Conservation (phyloP, 2,797 vertebrate species). For the Rhinoraja longicauda region DNA sequence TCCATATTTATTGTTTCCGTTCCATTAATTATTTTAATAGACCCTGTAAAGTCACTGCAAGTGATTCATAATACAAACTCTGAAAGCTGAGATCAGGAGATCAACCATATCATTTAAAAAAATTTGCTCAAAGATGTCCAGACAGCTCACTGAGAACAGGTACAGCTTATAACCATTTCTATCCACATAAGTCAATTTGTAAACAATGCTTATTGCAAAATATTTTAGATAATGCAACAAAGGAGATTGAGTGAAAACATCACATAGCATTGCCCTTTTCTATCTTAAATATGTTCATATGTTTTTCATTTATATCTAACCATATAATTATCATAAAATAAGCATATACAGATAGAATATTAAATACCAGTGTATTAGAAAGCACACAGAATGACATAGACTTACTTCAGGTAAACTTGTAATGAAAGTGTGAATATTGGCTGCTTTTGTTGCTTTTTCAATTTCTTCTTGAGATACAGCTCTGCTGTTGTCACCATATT, state of each 20-base stretch:
- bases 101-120: too few relatives aligned
- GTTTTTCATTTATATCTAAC: neutral
- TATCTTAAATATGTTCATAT: neutral
- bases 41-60: too few relatives aligned
- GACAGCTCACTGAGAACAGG: too few relatives aligned
- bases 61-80: neutral
- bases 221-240: too few relatives aligned
- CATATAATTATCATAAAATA: neutral
- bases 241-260: neutral
- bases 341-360: too few relatives aligned
- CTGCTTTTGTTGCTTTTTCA: conserved; percentile 58
- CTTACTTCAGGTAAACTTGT: conserved; percentile 59
- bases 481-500: conserved; percentile 57
- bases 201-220: too few relatives aligned
- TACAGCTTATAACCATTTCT: too few relatives aligned
- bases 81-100: too few relatives aligned
- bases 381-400: neutral
- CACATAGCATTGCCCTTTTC: neutral
- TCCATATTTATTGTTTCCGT: neutral
- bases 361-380: neutral
- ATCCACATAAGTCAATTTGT: too few relatives aligned
- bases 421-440: conserved; percentile 65
- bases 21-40: neutral
- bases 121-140: neutral
- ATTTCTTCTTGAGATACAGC: conserved; percentile 55